Evolutionary conservation across 92 coral and sea anemone species (phyloP), one percentile per base, ranked within the genome.

Genomic region (Zoanthus gigantus): DNA sequence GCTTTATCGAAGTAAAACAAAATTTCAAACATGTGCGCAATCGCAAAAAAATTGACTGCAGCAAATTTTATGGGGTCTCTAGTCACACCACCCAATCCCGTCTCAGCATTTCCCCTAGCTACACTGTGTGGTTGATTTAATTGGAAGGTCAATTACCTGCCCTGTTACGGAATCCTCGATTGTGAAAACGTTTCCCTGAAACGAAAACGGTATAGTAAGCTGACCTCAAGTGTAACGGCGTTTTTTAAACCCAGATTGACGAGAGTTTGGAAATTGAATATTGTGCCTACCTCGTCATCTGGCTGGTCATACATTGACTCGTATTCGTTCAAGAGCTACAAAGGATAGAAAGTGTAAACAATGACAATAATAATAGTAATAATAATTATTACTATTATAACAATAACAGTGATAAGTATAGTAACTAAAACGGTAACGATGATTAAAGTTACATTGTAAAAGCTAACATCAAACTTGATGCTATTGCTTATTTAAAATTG

Each of bases 251-350:
- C 1, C 74, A 29, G 46, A 18, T 9, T 69, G 37, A 7, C 1
- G 5, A 69, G 45, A 69, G 29, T 31, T 16, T 45, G 6, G 30
- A 31, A 73, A 42, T 8, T 5, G 28, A 23, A 23, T 17, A 7
- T 8, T 28, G 12, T 37, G 0, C 88, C 57, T 72, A 93, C 95
- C 92, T 85, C 85, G 44, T 91, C 91, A n/a, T 91, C 94, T 15
- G 82, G 89, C 52, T 93, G 92, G 31, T 83, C 86, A 42, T 95
- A 95, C 91, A 93, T 67, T 15, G 95, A 88, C 53, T 95, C 98
- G 60, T 95, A 95, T 13, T 95, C 96, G 0, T 50, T 65, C 77
- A 94, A 87, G 66, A 94, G 89, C 98, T 94, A 90, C 9, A 86
- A 42, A 63, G 31, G 9, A 10, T 29, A 77, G 10, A 7, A 14